phyloP scores from a whole-genome alignment of 2,113 vertebrate genomes.

The Sorex araneus region DNA sequence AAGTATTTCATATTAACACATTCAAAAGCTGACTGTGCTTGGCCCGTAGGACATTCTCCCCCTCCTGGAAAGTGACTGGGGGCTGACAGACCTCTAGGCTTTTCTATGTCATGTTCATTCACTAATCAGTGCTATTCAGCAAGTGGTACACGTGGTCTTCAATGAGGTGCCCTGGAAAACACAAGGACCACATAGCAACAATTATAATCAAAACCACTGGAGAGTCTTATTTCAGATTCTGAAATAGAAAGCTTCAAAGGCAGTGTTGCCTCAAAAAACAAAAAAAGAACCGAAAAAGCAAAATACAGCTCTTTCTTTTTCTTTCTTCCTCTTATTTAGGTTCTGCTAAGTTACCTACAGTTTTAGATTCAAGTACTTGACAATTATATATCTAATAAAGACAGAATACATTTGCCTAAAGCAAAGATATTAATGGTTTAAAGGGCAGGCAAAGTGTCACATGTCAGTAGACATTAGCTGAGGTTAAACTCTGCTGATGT shows the following conservation, averaged over 20 bases:
- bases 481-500: conserved; percentile 69
- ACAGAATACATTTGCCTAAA: conserved; percentile 63
- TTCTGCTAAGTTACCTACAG: background rate
- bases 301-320: background rate
- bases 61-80: conserved; percentile 79
- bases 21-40: conserved; percentile 83
- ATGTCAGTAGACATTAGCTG: conserved; percentile 66
- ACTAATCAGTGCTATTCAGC: conserved; percentile 81
- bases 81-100: conserved; percentile 83
- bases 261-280: conserved; percentile 35
- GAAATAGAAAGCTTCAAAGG: conserved; percentile 70
- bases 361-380: conserved; percentile 59
- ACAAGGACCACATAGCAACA: conserved; percentile 63
- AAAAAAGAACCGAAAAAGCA: background rate
- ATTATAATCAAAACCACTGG: conserved; percentile 78
- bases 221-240: conserved; percentile 65
- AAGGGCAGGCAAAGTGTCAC: conserved; percentile 60
- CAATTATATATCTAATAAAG: conserved; percentile 59
- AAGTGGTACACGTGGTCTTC: conserved; percentile 71
- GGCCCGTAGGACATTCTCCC: conserved; percentile 78
- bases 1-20: conserved; percentile 87
- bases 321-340: background rate
- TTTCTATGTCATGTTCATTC: conserved; percentile 80
- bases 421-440: conserved; percentile 68
- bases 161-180: conserved; percentile 75